Conservation (phyloP, 2,113 vertebrate genomes). For the Sinocyclocheilus rhinocerous region DNA sequence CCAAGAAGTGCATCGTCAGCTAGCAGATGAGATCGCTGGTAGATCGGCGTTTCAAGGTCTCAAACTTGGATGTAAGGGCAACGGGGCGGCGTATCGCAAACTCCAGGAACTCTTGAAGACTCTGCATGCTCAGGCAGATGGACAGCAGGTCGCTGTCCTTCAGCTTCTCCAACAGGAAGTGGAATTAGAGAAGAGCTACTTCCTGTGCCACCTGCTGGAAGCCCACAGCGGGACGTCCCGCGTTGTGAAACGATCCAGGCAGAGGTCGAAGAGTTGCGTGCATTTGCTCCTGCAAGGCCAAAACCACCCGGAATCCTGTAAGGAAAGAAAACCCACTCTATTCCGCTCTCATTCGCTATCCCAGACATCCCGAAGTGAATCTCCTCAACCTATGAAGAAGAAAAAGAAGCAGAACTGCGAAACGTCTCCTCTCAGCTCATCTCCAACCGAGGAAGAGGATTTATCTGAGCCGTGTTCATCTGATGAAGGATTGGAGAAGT, state of each 20-base stretch:
- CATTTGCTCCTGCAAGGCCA: neutral
- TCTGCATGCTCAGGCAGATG: slow-evolving; percentile 75
- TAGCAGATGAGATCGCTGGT: slow-evolving; percentile 67
- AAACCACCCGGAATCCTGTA: too few relatives aligned
- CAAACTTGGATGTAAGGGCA: slow-evolving; percentile 52
- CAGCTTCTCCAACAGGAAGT: slow-evolving; percentile 72
- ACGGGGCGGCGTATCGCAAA: slow-evolving; percentile 63
- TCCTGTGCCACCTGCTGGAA: slow-evolving; percentile 80
- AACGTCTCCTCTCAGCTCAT: slow-evolving; percentile 53
- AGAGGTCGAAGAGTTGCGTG: slow-evolving; percentile 44
- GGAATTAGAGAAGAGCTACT: slow-evolving; percentile 76
- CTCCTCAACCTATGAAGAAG: slow-evolving; percentile 48
- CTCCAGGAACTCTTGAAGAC: slow-evolving; percentile 78
- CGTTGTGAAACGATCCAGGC: slow-evolving; percentile 4
- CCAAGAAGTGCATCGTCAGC: slow-evolving; percentile 65
- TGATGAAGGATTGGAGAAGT: slow-evolving; percentile 59
- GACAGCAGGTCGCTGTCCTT: slow-evolving; percentile 71
- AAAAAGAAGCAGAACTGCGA: slow-evolving; percentile 36
- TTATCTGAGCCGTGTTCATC: slow-evolving; percentile 52
- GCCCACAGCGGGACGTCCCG: slow-evolving; percentile 63
- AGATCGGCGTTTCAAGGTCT: neutral
- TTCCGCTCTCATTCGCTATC: slow-evolving; percentile 45
- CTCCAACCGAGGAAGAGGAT: slow-evolving; percentile 48
- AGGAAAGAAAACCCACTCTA: slow-evolving; percentile 2
- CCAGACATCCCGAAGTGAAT: slow-evolving; percentile 45